These are phyloP conservation scores for Danio jaintianensis DNA, from an alignment of 2,797 vertebrate genomes.

Conservation along the genomic window DNA sequence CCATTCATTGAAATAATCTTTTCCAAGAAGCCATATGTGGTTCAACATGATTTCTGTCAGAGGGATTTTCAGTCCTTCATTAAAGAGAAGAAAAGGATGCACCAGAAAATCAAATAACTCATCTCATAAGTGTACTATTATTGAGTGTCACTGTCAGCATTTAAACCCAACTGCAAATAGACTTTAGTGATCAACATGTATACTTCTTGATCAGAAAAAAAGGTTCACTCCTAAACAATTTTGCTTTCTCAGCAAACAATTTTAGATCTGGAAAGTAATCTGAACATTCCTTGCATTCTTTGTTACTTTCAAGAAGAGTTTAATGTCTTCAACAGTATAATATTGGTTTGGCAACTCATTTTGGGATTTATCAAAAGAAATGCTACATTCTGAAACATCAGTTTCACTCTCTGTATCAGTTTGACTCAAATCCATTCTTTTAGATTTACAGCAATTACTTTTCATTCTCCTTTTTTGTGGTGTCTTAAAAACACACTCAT, in stretches of 20 bases:
- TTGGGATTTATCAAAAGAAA: not conserved
- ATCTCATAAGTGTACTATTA: not conserved
- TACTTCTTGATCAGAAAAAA: not conserved
- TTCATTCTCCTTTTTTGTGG: not conserved
- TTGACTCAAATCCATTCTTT: not conserved
- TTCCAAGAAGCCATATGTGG: not conserved
- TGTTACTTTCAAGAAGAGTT: not conserved
- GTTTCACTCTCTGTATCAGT: not conserved
- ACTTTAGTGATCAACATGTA: not conserved
- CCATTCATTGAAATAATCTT: not conserved
- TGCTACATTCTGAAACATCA: not conserved
- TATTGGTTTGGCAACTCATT: not conserved
- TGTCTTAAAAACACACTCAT: not conserved
- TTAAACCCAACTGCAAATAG: not conserved
- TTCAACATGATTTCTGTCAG: not conserved
- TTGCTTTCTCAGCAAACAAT: not conserved
- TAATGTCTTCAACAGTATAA: not conserved
- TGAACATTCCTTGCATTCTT: not conserved
- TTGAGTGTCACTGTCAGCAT: not conserved
- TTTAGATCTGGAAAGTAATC: not conserved
- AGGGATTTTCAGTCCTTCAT: fast-evolving
- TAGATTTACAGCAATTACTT: not conserved
- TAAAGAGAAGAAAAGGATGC: too few relatives aligned
- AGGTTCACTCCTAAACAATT: not conserved
- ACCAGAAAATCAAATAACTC: not conserved